Base-by-base conservation (phyloP, 2,888 invertebrate species). In the Lepidochitona cinerea region DNA sequence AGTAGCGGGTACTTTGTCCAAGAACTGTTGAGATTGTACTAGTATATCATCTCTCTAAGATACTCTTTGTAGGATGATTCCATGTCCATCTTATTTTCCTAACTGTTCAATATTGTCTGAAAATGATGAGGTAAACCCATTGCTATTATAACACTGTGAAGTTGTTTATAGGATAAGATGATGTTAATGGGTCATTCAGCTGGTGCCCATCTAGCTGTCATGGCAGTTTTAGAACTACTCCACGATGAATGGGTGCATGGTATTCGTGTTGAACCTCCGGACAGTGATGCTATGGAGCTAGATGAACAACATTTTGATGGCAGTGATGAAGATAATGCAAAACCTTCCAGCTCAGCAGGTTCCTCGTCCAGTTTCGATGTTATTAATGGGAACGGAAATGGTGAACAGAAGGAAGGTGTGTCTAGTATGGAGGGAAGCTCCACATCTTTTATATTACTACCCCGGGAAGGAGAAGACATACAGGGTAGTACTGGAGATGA, bases 171-270 rank as follows among this genome's bases (percentile, higher is more conserved):
- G 87, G 77, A 83, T 52, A 82, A 84, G 53, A 79, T 89, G 4
- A 80, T 87, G 74, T 72, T 89, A 71, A 77, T 89, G 23, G 89
- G 89, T 6, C 89, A 89, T 77, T 89, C 89, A 2, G 83, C 89
- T 14, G 89, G 89, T 5, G 89, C 87, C 26, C 89, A 90, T 73
- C 83, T 90, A 36, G 81, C 82, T 72, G 78, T 84, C 29, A 85
- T 89, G 88, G 80, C 88, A 9, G 79, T 87, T 29, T 73, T 89
- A 29, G 89, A 89, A 73, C 77, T 90, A 7, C 79, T 85, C 12
- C 85, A 83, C 67, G 83, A 83, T 70, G 81, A 86, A 64, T 68
- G 83, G 53, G 69, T 78, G 1, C 35, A 59, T 65, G 71, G 54
- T 29, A 36, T 36, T 23, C 23, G 65, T 23, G 37, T 54, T 35